These are phyloP conservation scores for Amphiprion clarkii DNA, from an alignment of 2,797 vertebrate species.

Conservation along the genomic window DNA sequence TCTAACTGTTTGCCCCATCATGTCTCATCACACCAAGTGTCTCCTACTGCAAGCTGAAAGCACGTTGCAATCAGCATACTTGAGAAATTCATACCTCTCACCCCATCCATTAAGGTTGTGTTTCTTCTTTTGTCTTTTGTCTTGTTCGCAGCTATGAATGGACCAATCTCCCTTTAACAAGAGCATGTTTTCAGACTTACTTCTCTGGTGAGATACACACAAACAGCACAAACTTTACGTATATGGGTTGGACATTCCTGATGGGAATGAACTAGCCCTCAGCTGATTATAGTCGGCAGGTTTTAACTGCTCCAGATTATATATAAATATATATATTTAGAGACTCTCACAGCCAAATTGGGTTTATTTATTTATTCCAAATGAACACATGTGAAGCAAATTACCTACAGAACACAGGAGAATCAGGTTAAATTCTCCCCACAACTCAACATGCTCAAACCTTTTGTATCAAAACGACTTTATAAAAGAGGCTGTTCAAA, in stretches of 20 bases:
- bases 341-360: conserved; percentile 58
- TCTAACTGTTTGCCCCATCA: conserved; percentile 32
- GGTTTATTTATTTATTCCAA: conserved; percentile 57
- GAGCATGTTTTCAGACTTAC: conserved; percentile 63
- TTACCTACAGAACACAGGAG: conserved; percentile 35
- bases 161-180: conserved; percentile 79
- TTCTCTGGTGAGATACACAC: conserved; percentile 38
- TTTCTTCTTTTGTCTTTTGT: conserved; percentile 9
- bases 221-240: conserved; percentile 47
- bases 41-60: conserved; percentile 45
- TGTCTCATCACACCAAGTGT: conserved; percentile 39
- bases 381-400: conserved; percentile 42
- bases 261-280: conserved; percentile 64
- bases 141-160: conserved; percentile 32
- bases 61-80: conserved; percentile 36
- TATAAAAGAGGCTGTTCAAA: conserved; percentile 56
- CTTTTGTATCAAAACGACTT: conserved; percentile 51
- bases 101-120: conserved; percentile 29
- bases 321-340: conserved; percentile 63
- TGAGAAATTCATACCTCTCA: conserved; percentile 42
- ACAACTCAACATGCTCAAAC: conserved; percentile 31
- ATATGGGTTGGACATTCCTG: conserved; percentile 56
- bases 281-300: conserved; percentile 70
- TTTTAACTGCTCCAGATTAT: conserved; percentile 75
- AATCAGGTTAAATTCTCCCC: conserved; percentile 51